Evolutionary conservation across 1,140 invertebrate genomes (phyloP), one percentile per base, ranked within the genome.

Genomic region (Ceratina australensis): DNA sequence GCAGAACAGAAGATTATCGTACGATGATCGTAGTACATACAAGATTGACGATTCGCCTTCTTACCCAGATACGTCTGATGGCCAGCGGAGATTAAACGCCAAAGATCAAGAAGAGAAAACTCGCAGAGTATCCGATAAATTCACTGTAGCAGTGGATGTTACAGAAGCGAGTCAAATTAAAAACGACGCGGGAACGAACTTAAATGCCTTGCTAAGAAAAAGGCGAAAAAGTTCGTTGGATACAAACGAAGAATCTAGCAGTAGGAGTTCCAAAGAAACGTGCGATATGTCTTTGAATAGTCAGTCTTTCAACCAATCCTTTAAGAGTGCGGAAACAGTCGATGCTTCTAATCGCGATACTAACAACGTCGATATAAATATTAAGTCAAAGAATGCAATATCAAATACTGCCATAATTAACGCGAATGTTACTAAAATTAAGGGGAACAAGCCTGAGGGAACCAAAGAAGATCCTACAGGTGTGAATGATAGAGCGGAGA

Each of bases 401-500:
- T 47, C 74, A 20, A 71, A 42, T 71, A 77, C 67, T 71, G 74
- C 67, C 67, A 63, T 63, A 77, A 22, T 26, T n/a, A 67, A 77
- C 26, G 49, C 57, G 20, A 71, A 63, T 61, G 33, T 42, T 42
- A 63, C 61, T 63, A 75, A 60, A 71, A 24, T 54, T 77, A 77
- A 77, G 57, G 54, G 10, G 16, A 71, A 20, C n/a, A 71, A 47
- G 7, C 0, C 18, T 0, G 66, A 77, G 2, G 16, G n/a, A 0
- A 28, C 24, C 15, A 47, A 10, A 5, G 57, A 71, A 20, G 15
- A 15, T 52, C 18, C 8, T 8, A 22, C 15, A 2, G 12, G 28
- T 13, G n/a, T 16, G 16, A 18, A 47, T 7, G 54, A 75, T 47
- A 28, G 7, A 12, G 5, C 12, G 18, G 69, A 82, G 13, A 1